Evolutionary conservation across 1,140 invertebrate species (phyloP), one percentile per base, ranked within the genome.

Genomic region (Drosophila carrolli): DNA sequence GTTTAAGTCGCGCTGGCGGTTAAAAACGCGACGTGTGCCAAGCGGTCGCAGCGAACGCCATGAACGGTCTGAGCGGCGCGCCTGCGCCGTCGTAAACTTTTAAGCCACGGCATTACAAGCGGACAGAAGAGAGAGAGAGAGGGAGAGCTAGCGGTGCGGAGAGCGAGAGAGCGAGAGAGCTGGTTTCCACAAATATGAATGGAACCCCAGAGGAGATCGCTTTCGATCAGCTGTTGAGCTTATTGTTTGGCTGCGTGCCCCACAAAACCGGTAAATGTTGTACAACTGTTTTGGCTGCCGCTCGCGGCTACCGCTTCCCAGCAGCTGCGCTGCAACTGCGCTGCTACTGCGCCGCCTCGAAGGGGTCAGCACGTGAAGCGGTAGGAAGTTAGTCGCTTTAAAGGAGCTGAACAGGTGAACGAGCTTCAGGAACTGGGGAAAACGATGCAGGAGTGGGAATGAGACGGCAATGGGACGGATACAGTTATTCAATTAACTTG

Each of bases 21-120:
- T 47, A 47, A 54, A 71, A 70, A 54, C 80, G 83, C 82, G 79
- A 76, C 83, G 75, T 76, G 32, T 66, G 65, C 61, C 75, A 78
- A 82, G 78, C 83, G 82, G 63, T 86, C 79, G 62, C 65, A 76
- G 56, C 71, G 63, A 88, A 79, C 79, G 76, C 82, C 78, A 63
- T 86, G 78, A 81, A 86, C 83, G 78, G 76, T 83, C 84, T 88
- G 83, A 88, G 76, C 83, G 63, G 72, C 71, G 82, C 82, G 83
- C 83, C 73, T 79, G 83, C 82, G 83, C 75, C 53, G 60, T 53
- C 63, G 41, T 73, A 41, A 43, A 75, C 75, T 86, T 88, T 86
- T 76, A 86, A 86, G 75, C 66, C 75, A 40, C 14, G 43, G 44
- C 77, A 38, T 65, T 59, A 53, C 57, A 32, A 23, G 19, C 44